phyloP scores from a whole-genome alignment of 2,888 invertebrate species.

The Amphipyra berbera region DNA sequence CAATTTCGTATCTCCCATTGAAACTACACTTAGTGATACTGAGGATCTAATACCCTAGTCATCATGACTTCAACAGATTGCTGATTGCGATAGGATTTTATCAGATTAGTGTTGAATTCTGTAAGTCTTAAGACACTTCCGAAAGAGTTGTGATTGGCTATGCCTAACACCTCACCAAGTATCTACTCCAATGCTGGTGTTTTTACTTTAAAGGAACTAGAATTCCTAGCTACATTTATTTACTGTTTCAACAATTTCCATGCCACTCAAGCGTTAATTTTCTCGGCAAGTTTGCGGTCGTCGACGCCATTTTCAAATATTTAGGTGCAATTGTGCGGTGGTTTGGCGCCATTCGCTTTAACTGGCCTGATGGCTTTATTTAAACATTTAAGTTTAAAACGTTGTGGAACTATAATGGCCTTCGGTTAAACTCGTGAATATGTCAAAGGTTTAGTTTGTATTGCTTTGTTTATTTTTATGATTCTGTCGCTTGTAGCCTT shows the following conservation, averaged over 20 bases:
- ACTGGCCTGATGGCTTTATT: slow-evolving; percentile 57
- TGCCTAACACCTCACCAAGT: too few relatives aligned
- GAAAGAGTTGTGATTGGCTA: too few relatives aligned
- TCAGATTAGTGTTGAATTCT: too few relatives aligned
- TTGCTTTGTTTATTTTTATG: background rate
- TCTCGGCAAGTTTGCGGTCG: slow-evolving; percentile 19
- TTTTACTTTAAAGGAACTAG: background rate
- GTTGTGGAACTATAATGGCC: slow-evolving; percentile 1
- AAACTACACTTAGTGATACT: too few relatives aligned
- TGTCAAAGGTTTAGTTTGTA: background rate
- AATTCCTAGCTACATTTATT: slow-evolving; percentile 3
- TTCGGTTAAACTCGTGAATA: slow-evolving; percentile 22
- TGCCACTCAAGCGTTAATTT: slow-evolving; percentile 28
- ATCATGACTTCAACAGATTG: too few relatives aligned
- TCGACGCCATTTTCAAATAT: slow-evolving; percentile 33
- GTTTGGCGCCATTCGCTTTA: slow-evolving; percentile 37
- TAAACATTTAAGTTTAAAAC: slow-evolving; percentile 17
- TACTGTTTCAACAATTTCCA: slow-evolving; percentile 27
- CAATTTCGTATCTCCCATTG: too few relatives aligned
- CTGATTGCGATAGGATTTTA: too few relatives aligned
- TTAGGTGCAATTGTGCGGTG: slow-evolving; percentile 40
- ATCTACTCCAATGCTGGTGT: too few relatives aligned
- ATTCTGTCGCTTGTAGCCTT: slow-evolving; percentile 12
- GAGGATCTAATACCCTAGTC: too few relatives aligned
- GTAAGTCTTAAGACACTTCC: too few relatives aligned